Conservation (phyloP, 2,888 invertebrate species). For the Clistopyga incitator region DNA sequence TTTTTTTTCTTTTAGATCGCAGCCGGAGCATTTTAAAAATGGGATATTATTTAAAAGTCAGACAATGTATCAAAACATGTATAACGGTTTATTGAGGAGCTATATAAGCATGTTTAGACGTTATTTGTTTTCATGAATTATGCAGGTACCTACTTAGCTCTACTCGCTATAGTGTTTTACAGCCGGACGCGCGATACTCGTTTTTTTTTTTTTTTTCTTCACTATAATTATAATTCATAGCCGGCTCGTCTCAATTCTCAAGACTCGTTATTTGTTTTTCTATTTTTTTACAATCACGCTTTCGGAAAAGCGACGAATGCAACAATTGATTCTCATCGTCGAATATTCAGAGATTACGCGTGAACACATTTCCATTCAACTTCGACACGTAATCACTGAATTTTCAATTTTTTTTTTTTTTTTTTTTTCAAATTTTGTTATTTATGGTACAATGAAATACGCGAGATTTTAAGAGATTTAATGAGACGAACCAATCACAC, state of each 20-base stretch:
- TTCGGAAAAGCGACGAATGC: neutral
- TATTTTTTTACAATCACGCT: conserved; percentile 3
- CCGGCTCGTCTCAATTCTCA: conserved; percentile 43
- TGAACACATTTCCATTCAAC: neutral
- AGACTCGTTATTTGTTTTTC: conserved; percentile 7
- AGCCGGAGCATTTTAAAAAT: no score
- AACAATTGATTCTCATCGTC: neutral
- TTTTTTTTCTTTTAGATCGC: no score
- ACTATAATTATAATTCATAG: conserved; percentile 29
- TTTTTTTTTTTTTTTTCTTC: conserved; percentile 51
- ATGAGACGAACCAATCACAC: conserved; percentile 56
- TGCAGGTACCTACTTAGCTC: conserved; percentile 82
- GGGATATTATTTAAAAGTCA: conserved; percentile 38
- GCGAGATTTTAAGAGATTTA: conserved; percentile 1
- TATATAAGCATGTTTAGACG: conserved; percentile 81
- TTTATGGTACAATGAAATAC: conserved; percentile 27
- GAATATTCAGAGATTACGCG: conserved; percentile 2
- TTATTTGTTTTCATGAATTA: conserved; percentile 75
- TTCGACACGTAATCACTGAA: neutral
- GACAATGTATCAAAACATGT: conserved; percentile 81
- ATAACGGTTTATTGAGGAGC: conserved; percentile 83
- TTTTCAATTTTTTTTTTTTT: neutral
- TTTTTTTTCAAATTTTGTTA: no score
- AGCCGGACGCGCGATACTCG: conserved; percentile 79
- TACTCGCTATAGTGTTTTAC: conserved; percentile 70